Evolutionary conservation across 2,797 vertebrate species (phyloP), one percentile per base, ranked within the genome.

Genomic region (Kryptopterus vitreolus): DNA sequence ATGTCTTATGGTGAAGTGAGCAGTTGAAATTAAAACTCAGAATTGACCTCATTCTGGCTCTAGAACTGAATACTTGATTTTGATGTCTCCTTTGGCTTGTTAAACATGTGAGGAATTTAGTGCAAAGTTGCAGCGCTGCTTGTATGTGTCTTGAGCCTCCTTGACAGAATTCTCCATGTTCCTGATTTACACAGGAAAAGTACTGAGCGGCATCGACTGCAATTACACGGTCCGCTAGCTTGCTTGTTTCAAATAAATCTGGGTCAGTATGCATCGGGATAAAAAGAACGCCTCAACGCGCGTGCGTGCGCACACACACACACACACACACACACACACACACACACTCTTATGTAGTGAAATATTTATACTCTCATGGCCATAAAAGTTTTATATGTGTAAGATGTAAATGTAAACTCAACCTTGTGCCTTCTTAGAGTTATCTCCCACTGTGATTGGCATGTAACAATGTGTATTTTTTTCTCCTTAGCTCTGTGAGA

Each of bases 401-500:
- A 76, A 59, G 62, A 78, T n/a, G n/a, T n/a, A n/a, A n/a, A n/a
- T n/a, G n/a, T n/a, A n/a, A 62, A 43, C 31, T 79, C 48, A 53
- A 26, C 16, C 33, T 16, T 78, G 69, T 52, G 68, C 24, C 33
- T n/a, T 55, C 57, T 71, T 53, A 13, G 20, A 71, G 6, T 20
- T 55, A 22, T 76, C 38, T 79, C 9, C 15, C n/a, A 43, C 26
- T 78, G 15, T 22, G 35, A 61, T 48, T 74, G 50, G 38, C 63
- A 57, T 15, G 10, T 85, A 65, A 77, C 4, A 0, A 4, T 78
- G 13, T 79, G 12, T 79, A 66, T 55, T 62, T 70, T n/a, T 50
- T 73, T 71, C 33, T 55, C 48, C 70, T 13, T 87, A 96, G 95
- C 86, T 96, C 70, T 96, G 95, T 85, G 93, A 94, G 81, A 88